Conservation (phyloP, 1,140 invertebrate genomes). For the Protaetia brevitarsis region DNA sequence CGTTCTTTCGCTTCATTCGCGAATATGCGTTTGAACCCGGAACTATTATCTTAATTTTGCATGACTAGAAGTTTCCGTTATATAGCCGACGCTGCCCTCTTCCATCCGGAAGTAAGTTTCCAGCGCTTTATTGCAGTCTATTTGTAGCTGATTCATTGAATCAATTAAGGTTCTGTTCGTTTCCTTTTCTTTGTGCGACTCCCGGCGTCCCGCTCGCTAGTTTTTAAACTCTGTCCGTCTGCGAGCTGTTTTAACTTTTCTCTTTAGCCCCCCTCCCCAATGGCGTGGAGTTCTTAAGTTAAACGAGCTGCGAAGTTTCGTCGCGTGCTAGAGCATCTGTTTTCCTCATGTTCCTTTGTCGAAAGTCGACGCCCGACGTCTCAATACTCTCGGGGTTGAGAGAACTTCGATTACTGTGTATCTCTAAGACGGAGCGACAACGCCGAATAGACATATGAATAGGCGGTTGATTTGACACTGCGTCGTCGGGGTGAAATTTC, state of each 20-base stretch:
- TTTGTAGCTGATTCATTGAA: slow-evolving; percentile 14
- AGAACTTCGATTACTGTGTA: slow-evolving; percentile 8
- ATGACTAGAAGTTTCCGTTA: not conserved
- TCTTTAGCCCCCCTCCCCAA: not conserved
- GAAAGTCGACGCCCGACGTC: not conserved
- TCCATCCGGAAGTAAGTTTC: not conserved
- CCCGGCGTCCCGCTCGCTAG: not conserved
- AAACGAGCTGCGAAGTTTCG: slow-evolving; percentile 12
- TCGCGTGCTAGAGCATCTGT: not conserved
- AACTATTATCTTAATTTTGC: slow-evolving; percentile 10
- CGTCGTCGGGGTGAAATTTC: not conserved
- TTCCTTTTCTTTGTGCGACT: not conserved
- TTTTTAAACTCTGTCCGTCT: not conserved
- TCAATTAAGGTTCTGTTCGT: slow-evolving; percentile 9
- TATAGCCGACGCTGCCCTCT: not conserved
- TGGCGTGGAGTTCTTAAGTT: not conserved
- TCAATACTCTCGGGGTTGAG: not conserved
- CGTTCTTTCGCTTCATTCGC: slow-evolving; percentile 10
- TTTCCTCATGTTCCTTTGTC: not conserved
- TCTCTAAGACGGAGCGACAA: too few species aligned
- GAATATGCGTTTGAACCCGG: not conserved
- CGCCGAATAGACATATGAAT: not conserved
- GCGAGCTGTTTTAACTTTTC: not conserved
- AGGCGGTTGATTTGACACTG: not conserved
- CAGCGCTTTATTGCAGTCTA: not conserved